Evolutionary conservation across 2,113 vertebrate genomes (phyloP), one percentile per base, ranked within the genome.

Genomic region (Halichoerus grypus): DNA sequence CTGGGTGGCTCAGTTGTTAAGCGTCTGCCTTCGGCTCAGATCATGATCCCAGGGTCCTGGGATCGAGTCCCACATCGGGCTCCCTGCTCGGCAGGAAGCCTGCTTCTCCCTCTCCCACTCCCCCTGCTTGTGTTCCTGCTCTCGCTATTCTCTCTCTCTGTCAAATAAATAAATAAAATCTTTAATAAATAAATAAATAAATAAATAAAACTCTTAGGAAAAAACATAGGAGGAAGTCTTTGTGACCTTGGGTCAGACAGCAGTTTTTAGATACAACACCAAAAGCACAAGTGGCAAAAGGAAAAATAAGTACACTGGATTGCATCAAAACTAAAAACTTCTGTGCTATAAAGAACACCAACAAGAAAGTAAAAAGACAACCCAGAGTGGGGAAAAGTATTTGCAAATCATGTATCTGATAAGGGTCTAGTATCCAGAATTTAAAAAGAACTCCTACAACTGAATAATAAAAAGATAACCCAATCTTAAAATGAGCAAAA

Each of bases 401-500:
- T 26, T 83, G 81, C 24, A 95, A 90, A 83, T 65, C 21, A 63
- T 19, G 4, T 91, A 39, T 72, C 49, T 57, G 4, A 39, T 79
- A 84, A 83, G 28, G n/a, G 21, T 90, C 28, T 82, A 77, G 26
- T 46, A 94, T 65, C 5, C 36, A 85, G 42, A 85, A 82, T 59
- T 96, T 4, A 74, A 39, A 83, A 84, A 83, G 31, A 90, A 94
- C 4, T 49, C 53, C n/a, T 61, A 77, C 26, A 63, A 90, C 9
- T 80, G 69, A 97, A 24, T 91, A 85, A 86, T 36, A 67, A 63
- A 91, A 77, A 76, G 31, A 80, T 57, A 77, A 65, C 33, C 0
- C 19, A 63, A 84, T 31, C 83, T 95, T 33, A 71, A 96, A 97
- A 91, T 61, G 21, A 80, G 42, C 8, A 91, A 83, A 77, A 11